Evolutionary conservation across 2,888 invertebrate genomes (phyloP), one percentile per base, ranked within the genome.

Genomic region (Aphidoletes aphidimyza): DNA sequence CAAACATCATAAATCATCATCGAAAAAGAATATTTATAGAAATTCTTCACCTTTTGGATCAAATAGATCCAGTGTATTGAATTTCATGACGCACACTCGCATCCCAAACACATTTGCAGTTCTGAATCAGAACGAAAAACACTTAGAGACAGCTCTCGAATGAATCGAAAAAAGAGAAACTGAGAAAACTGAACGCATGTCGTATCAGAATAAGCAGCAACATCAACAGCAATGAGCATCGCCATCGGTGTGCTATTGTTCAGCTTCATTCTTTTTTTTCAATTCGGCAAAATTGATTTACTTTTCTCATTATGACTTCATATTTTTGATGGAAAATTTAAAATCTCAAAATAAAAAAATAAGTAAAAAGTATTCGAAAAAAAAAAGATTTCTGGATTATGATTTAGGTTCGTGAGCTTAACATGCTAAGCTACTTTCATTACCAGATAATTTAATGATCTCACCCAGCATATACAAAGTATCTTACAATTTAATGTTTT

Each of bases 1-100:
- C 69, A 69, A 69, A 69, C 69, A 69, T 69, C 69, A 69, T 69
- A 69, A 69, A 69, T 69, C 69, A 69, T 69, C 69, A 30, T 69
- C 30, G 69, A 69, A 17, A 69, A n/a, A n/a, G n/a, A n/a, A 69
- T 69, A 69, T 69, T 69, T 69, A 69, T 69, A 30, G 3, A 30
- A 69, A 69, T 69, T 69, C 69, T 69, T 69, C 69, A 69, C 69
- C 69, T 69, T 69, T 69, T 69, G 69, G 30, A 69, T 69, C 30
- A 69, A 69, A 69, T 69, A 14, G 22, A 22, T 54, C 54, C n/a
- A 54, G 54, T 54, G 69, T 69, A 69, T 69, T 69, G 69, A 69
- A 69, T 69, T 69, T 69, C 69, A 69, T 69, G 69, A 69, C 34
- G 54, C 30, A 69, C 22, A 54, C 54, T 47, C n/a, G 19, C 69